These are phyloP conservation scores for Hydractinia echinata DNA, from an alignment of 30 jellyfish, hydroid and myxozoan species.

Conservation along the genomic window DNA sequence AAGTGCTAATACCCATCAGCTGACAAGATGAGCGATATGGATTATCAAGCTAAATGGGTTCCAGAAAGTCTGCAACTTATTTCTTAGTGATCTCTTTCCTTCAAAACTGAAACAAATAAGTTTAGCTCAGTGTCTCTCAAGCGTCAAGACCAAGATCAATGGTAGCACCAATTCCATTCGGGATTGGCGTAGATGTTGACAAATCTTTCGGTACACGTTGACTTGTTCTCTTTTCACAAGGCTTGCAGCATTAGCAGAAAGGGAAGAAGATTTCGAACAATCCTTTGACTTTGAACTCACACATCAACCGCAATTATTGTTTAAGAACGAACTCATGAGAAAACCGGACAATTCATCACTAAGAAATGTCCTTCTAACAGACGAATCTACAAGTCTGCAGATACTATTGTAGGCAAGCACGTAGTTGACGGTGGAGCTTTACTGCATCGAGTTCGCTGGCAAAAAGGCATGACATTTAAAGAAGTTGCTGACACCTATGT, in stretches of 20 bases:
- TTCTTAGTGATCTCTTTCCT: constrained; percentile 7
- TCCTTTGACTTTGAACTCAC: constrained; percentile 17
- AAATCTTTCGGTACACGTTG: constrained; percentile 40
- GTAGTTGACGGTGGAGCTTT: constrained; percentile 38
- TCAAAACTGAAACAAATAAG: constrained; percentile 13
- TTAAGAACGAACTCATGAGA: too few relatives aligned
- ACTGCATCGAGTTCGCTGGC: constrained; percentile 8
- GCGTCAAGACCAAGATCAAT: constrained; percentile 36
- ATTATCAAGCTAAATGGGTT: too few relatives aligned
- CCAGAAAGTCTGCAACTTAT: constrained; percentile 31
- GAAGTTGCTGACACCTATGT: constrained; percentile 29
- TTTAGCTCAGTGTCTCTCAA: constrained; percentile 38
- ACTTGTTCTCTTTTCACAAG: constrained; percentile 48
- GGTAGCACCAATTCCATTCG: constrained; percentile 13
- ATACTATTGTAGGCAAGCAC: too few relatives aligned
- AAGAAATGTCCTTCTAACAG: constrained; percentile 17
- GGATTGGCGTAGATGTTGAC: constrained; percentile 47
- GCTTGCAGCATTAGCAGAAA: constrained; percentile 26
- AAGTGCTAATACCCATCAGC: neutral
- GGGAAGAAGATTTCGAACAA: constrained; percentile 19
- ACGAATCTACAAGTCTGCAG: constrained; percentile 9
- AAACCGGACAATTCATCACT: constrained; percentile 17
- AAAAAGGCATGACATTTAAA: neutral
- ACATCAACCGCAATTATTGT: neutral
- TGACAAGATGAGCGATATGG: too few relatives aligned